Evolutionary conservation across 2,113 vertebrate species (phyloP), one percentile per base, ranked within the genome.

Genomic region (Nycticryphes semicollaris): DNA sequence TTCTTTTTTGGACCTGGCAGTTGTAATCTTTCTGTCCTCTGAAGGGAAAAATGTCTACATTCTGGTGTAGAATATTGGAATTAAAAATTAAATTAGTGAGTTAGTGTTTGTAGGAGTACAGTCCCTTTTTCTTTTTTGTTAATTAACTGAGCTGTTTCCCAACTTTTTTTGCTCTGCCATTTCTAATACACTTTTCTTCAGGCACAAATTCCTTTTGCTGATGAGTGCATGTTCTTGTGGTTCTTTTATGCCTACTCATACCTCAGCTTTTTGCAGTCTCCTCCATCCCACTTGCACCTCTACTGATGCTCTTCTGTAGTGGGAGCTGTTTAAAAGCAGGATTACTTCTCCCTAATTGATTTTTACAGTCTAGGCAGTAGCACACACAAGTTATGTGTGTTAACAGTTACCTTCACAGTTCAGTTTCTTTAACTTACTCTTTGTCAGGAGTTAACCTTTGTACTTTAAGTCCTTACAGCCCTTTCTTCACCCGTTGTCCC

Each of bases 301-400:
- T 48, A 6, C 56, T 43, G 60, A 14, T 63, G 56, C 27, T 85
- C 6, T 60, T 37, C 30, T 74, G 48, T 17, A 31, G 39, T 18
- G 21, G 43, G 19, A 83, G 28, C 56, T 94, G 17, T 72, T 78
- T 39, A 27, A 70, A 89, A 54, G n/a, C 33, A 69, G 41, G 33
- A 47, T 37, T 33, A 7, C 18, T 73, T 48, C 37, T 72, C 78
- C 16, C 2, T 7, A 4, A 14, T 27, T 35, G 33, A 51, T 73
- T 84, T 85, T 50, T 18, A 30, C 22, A 69, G 15, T 6, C 15
- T 14, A 30, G 70, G 41, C 48, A 39, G 68, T 12, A 10, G 9
- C 47, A 20, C 31, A 33, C 31, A 31, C 2, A 23, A 53, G 5
- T 63, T 30, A 25, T 1, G 3, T 6, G 1, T 22, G 0, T 28